A percentile compares a stretch with the other conserved stretches of the same genome.
Evolutionary conservation across 2,888 invertebrate genomes (phyloP).

Genomic region (Leucania comma): DNA sequence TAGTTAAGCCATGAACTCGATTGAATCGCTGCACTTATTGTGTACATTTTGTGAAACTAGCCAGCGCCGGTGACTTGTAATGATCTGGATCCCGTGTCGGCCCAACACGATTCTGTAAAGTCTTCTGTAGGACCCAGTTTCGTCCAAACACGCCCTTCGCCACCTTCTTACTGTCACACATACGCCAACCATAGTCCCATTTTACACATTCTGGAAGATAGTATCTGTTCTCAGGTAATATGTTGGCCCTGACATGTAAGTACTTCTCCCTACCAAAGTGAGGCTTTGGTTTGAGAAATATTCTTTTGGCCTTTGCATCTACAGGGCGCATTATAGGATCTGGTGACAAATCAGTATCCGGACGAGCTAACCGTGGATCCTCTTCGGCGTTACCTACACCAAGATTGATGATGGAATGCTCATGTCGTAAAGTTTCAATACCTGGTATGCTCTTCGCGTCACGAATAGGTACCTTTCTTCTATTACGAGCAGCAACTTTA

Average conservation of each 20-base stretch:
- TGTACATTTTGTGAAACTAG: conserved; percentile 63
- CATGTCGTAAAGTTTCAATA: conserved; percentile 67
- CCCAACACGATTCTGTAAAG: conserved; percentile 71
- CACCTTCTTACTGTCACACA: conserved; percentile 69
- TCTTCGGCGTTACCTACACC: conserved; percentile 73
- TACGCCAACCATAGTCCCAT: conserved; percentile 77
- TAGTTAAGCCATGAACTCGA: too few species aligned
- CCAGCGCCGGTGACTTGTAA: conserved; percentile 69
- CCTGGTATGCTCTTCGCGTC: conserved; percentile 72
- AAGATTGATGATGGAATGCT: conserved; percentile 72
- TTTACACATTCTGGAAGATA: conserved; percentile 74
- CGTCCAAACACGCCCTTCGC: conserved; percentile 67
- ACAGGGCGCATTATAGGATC: conserved; percentile 78
- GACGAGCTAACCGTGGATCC: conserved; percentile 71
- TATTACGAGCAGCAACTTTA: conserved; percentile 67
- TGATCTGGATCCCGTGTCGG: conserved; percentile 76
- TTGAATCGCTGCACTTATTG: too few species aligned
- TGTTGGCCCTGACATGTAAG: conserved; percentile 66
- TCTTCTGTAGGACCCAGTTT: conserved; percentile 72
- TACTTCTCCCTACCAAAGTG: conserved; percentile 72
- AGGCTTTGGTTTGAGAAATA: conserved; percentile 72
- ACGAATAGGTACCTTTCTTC: conserved; percentile 67
- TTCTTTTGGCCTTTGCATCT: conserved; percentile 65
- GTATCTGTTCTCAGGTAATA: conserved; percentile 73
- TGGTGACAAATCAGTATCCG: conserved; percentile 66